Evolutionary conservation across 2,888 invertebrate species (phyloP), one percentile per base, ranked within the genome.

Genomic region (Cheilosia vulpina): DNA sequence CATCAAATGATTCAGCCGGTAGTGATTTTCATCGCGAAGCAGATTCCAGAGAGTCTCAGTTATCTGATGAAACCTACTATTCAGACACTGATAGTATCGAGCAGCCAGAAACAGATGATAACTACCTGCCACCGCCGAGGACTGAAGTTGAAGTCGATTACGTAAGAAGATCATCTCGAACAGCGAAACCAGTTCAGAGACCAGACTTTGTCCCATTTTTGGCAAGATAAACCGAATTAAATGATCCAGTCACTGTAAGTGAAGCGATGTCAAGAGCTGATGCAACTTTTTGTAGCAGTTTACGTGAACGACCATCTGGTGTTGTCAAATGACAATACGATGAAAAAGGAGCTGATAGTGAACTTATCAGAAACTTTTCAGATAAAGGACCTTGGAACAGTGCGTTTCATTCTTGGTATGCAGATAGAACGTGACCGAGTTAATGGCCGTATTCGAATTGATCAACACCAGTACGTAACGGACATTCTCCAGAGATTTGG

Each of bases 341-440:
- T 53, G 43, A 82, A 71, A 47, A 47, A 17, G 17, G 17, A 82
- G 19, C 41, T 79, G 50, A 81, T 79, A 68, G 43, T 15, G 3
- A 66, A 53, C 34, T 55, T 79, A 45, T 58, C 50, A 11, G 17
- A 63, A 45, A 11, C 34, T 13, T 83, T 87, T 45, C 27, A 80
- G 50, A 83, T 75, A 65, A 80, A 87, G 50, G 71, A 76, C 27
- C 11, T 87, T 41, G 87, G 78, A n/a, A 62, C 43, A 7, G 73
- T 63, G 15, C 34, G 60, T 24, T 65, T 17, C n/a, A 43, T 73
- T 41, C 41, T 85, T 19, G 85, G 87, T 17, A 65, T 84, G 41
- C 15, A 27, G 87, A 88, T 63, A 75, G 87, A n/a, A 79, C 87
- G 1, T 87, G 77, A 62, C 87, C 87, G 9, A 85, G 24, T 4